phyloP scores from a whole-genome alignment of 2,797 vertebrate species.

The Numenius phaeopus region DNA sequence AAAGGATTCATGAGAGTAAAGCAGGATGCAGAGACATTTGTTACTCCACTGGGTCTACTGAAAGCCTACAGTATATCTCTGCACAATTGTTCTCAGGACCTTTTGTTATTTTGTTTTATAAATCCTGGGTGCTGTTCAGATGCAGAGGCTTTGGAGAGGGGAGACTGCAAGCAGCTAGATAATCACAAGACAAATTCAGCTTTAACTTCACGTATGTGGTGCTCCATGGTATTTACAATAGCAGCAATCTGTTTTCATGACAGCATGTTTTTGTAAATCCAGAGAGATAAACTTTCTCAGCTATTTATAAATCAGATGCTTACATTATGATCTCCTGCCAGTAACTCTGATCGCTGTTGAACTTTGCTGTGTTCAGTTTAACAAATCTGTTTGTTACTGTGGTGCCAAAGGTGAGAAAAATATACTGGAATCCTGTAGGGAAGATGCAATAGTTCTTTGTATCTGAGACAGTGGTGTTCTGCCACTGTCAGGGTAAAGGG shows the following conservation, averaged over 20 bases:
- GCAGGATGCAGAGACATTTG: constrained; percentile 22
- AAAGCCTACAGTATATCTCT: constrained; percentile 31
- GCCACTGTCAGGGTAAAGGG: background rate
- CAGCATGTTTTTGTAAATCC: constrained; percentile 71
- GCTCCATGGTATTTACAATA: constrained; percentile 67
- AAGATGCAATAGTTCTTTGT: constrained; percentile 57
- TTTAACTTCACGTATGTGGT: constrained; percentile 18
- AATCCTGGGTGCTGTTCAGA: constrained; percentile 42
- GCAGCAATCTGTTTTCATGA: constrained; percentile 66
- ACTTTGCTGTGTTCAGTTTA: constrained; percentile 42
- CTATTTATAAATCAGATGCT: constrained; percentile 78
- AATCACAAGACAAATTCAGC: constrained; percentile 45
- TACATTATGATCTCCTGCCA: constrained; percentile 70
- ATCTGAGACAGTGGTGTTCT: background rate
- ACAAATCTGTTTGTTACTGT: constrained; percentile 62
- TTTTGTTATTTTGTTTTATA: constrained; percentile 54
- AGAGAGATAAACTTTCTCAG: constrained; percentile 75
- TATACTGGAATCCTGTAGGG: constrained; percentile 43
- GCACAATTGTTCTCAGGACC: constrained; percentile 57
- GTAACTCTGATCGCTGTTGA: constrained; percentile 31
- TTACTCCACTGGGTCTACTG: constrained; percentile 31
- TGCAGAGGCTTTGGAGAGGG: background rate
- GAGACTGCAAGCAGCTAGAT: constrained; percentile 23
- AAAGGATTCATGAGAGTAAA: constrained; percentile 43
- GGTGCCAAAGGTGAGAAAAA: constrained; percentile 75